Evolutionary conservation across 2,797 vertebrate genomes (phyloP).

Genomic region (Ptychadena robeensis): DNA sequence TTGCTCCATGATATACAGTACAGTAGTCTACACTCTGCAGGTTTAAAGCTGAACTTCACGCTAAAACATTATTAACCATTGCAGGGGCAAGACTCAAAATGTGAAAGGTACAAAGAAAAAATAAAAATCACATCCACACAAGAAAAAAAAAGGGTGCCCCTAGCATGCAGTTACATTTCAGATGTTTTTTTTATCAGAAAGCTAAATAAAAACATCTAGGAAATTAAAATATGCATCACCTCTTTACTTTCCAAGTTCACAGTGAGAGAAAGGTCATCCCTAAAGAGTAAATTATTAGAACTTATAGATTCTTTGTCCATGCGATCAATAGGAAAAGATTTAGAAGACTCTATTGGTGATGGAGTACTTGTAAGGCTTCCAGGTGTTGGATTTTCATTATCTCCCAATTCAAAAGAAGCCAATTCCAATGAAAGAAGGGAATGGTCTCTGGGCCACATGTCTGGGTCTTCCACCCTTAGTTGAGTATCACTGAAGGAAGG

Average conservation of each 20-base stretch:
- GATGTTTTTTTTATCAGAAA: too few species aligned
- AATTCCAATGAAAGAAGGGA: constrained; percentile 87
- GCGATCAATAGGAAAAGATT: constrained; percentile 78
- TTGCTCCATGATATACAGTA: too few species aligned
- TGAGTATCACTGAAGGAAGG: constrained; percentile 79
- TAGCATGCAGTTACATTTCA: too few species aligned
- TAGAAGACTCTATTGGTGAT: constrained; percentile 85
- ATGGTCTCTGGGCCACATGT: constrained; percentile 82
- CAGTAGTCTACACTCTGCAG: too few species aligned
- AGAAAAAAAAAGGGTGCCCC: too few species aligned
- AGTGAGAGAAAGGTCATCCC: constrained; percentile 82
- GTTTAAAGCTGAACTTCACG: too few species aligned
- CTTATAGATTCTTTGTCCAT: constrained; percentile 75
- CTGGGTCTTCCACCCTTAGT: constrained; percentile 68
- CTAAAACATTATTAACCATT: too few species aligned
- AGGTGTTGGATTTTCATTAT: constrained; percentile 83
- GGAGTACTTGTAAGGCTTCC: constrained; percentile 92
- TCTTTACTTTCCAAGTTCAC: constrained; percentile 84
- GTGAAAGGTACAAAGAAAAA: too few species aligned
- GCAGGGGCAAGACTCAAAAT: too few species aligned
- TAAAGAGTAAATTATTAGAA: constrained; percentile 72
- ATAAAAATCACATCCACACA: too few species aligned
- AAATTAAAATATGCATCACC: constrained; percentile 77
- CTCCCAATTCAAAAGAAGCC: constrained; percentile 80
- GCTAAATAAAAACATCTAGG: too few species aligned